Evolutionary conservation across 1,140 invertebrate genomes (phyloP).

Genomic region (Philaenus spumarius): DNA sequence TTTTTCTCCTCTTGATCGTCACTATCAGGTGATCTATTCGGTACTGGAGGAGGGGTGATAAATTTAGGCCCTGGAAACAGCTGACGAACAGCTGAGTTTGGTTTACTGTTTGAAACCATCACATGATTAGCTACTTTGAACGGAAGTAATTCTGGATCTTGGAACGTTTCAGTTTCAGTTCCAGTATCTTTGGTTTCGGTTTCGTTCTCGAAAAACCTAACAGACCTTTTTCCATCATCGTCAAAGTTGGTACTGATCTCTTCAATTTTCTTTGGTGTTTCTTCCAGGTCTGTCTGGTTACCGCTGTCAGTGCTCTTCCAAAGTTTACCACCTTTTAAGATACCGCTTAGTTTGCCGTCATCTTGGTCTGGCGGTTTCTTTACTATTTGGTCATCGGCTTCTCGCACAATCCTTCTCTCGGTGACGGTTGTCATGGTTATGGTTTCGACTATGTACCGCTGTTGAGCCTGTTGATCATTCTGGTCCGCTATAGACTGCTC

Average conservation of each 20-base stretch:
- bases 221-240: constrained; percentile 27
- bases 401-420: constrained; percentile 52
- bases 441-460: constrained; percentile 56
- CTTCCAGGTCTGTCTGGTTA: constrained; percentile 4
- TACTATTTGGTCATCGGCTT: constrained; percentile 28
- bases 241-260: constrained; percentile 31
- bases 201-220: constrained; percentile 29
- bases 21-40: constrained; percentile 14
- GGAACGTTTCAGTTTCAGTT: constrained; percentile 19
- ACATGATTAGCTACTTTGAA: constrained; percentile 52
- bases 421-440: constrained; percentile 62
- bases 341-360: constrained; percentile 42
- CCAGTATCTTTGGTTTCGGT: constrained; percentile 37
- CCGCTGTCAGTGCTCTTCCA: constrained; percentile 40
- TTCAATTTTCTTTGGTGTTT: constrained; percentile 3
- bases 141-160: constrained; percentile 41
- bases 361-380: constrained; percentile 26
- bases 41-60: constrained; percentile 47
- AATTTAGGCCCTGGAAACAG: constrained; percentile 56
- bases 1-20: too few relatives aligned
- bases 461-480: constrained; percentile 15
- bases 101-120: constrained; percentile 45
- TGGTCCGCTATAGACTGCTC: constrained; percentile 19
- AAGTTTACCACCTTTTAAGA: constrained; percentile 54
- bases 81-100: constrained; percentile 66